Percentiles rank a stretch among this genome's conserved stretches.
These are phyloP conservation scores for Distichodus sexfasciatus DNA, from an alignment of 2,797 vertebrate genomes.

Conservation along the genomic window DNA sequence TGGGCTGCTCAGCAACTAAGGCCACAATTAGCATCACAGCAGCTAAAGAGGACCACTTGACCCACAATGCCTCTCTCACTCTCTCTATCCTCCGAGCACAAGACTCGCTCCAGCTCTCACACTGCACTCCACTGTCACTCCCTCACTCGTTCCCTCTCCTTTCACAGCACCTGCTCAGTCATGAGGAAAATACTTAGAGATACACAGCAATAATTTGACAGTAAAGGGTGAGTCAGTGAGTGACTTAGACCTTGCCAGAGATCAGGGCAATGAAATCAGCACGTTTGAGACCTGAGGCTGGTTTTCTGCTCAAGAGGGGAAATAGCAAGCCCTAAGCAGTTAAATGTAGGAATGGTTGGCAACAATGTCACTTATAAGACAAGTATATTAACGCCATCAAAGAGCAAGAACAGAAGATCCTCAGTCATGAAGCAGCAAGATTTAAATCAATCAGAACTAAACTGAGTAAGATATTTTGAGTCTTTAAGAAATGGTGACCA, in stretches of 20 bases:
- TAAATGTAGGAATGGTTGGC: too few species aligned
- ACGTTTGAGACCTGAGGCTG: neutral
- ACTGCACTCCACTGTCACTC: neutral
- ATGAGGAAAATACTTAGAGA: neutral
- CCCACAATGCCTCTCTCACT: neutral
- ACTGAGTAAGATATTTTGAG: too few species aligned
- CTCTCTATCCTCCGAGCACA: neutral
- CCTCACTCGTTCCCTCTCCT: neutral
- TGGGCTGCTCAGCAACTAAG: neutral
- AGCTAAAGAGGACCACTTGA: neutral
- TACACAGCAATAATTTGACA: constrained; percentile 9
- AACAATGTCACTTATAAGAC: too few species aligned
- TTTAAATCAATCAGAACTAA: too few species aligned
- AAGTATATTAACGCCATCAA: too few species aligned
- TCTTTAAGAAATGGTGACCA: too few species aligned
- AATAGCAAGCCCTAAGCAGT: neutral
- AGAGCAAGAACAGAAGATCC: too few species aligned
- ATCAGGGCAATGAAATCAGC: neutral
- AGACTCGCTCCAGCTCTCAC: neutral
- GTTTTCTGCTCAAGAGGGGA: neutral
- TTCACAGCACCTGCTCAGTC: constrained; percentile 15
- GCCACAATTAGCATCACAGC: constrained; percentile 2
- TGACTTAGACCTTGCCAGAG: neutral
- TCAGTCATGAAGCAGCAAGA: too few species aligned
- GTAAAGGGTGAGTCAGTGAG: constrained; percentile 20